Base-by-base conservation (phyloP, 1,140 invertebrate species). In the Sweltsa coloradensis region DNA sequence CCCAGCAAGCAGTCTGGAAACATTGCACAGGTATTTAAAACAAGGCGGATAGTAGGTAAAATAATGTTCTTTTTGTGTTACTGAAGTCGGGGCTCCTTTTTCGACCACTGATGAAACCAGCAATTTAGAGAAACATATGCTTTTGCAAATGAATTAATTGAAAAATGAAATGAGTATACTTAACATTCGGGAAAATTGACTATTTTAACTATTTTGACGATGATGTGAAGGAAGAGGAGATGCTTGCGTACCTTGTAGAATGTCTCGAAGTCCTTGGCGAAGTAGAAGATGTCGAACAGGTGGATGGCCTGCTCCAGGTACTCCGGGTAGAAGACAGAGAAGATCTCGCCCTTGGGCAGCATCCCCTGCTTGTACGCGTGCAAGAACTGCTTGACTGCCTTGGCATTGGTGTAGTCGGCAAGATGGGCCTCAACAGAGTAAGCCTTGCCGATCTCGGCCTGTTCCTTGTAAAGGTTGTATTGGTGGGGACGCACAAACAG, bases 251-350 rank as follows among this genome's bases (percentile, higher is more conserved):
- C 46, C 34, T 73, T 71, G 62, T 66, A 73, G 64, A 82, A 82
- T 9, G 67, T 74, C 5, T 78, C 72, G 50, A 72, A 80, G 52
- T 79, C 71, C 57, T 82, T 81, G 45, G 79, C 78, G 53, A 73
- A 74, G 63, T 75, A 80, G 55, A 85, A 72, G 45, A 81, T 55
- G 47, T 82, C 73, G 69, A 82, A 83, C 42, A 83, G 61, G 7
- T 68, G 68, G 3, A 71, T 62, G 22, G 75, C 73, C 62, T 84
- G 75, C 39, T 73, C 63, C n/a, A 72, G 54, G 37, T 83, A 78
- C 13, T 73, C 68, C 24, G 71, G 67, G 44, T 81, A 62, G 53
- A 73, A 65, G 16, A 74, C 50, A 11, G 76, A 75, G 55, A 79
- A 85, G 25, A 80, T 66, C 50, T 72, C 69, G 42, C 73, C 75